Conservation (phyloP, 2,797 vertebrate species). For the Synanceia verrucosa region DNA sequence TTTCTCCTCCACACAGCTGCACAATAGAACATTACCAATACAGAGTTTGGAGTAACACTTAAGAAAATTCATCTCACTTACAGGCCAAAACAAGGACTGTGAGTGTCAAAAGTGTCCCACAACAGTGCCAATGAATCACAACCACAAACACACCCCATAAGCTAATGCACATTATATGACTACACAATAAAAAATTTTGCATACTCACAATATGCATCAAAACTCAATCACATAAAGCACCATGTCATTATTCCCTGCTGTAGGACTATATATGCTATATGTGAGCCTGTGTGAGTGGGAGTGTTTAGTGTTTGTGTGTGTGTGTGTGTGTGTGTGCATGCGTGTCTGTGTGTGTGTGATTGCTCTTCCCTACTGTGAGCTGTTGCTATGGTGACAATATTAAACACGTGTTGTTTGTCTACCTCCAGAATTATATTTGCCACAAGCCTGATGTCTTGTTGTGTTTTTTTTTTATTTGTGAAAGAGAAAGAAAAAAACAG, state of each 20-base stretch:
- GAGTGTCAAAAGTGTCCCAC: slow-evolving; percentile 1
- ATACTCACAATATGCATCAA: neutral
- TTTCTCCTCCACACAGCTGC: neutral
- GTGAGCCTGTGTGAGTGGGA: too few species aligned
- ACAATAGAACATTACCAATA: neutral
- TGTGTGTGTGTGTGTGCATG: slow-evolving; percentile 12
- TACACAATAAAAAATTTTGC: neutral
- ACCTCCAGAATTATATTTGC: slow-evolving; percentile 69
- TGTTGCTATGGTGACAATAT: slow-evolving; percentile 76
- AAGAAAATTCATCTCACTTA: neutral
- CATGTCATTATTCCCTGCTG: neutral
- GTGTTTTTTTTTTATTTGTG: slow-evolving; percentile 5
- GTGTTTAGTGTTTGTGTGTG: neutral
- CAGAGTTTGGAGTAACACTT: neutral
- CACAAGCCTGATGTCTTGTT: slow-evolving; percentile 47
- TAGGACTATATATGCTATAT: neutral
- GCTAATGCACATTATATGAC: neutral
- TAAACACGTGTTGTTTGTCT: slow-evolving; percentile 74
- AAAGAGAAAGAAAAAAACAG: neutral
- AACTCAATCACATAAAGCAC: neutral
- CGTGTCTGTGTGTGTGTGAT: slow-evolving; percentile 34
- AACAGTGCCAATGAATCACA: slow-evolving; percentile 20
- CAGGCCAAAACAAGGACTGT: slow-evolving; percentile 5
- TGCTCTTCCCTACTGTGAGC: slow-evolving; percentile 66
- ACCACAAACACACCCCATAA: neutral